A percentile compares a stretch with the other conserved stretches of the same genome.
Evolutionary conservation across 2,888 invertebrate species (phyloP).

Genomic region (Phytoseiulus persimilis): DNA sequence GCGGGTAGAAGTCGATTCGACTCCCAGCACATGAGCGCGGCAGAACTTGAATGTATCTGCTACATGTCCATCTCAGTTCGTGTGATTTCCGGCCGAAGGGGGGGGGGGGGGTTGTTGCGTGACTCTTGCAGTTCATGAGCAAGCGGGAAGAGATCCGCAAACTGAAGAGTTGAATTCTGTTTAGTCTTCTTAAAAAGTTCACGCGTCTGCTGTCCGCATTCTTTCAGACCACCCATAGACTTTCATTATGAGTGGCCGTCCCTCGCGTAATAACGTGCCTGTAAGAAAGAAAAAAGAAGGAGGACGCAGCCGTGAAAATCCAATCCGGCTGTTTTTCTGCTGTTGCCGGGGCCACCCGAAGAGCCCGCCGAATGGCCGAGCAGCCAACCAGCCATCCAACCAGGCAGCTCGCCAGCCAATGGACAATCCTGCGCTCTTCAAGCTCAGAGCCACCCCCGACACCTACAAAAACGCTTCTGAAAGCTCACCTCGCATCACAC

Average conservation of each 20-base stretch:
- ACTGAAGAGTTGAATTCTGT: neutral
- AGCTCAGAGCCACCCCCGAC: neutral
- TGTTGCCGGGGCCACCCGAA: constrained; percentile 18
- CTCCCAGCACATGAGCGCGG: too few species aligned
- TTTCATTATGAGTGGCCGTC: constrained; percentile 5
- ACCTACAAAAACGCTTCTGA: neutral
- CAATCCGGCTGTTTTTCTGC: constrained; percentile 12
- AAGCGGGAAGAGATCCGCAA: neutral
- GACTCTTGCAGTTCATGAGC: neutral
- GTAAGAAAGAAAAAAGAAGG: neutral
- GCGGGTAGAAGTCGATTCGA: too few species aligned
- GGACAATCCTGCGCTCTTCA: neutral
- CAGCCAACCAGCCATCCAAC: neutral
- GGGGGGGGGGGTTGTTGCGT: too few species aligned
- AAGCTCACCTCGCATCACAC: neutral
- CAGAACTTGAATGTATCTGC: too few species aligned
- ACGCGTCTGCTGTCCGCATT: neutral
- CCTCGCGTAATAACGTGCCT: constrained; percentile 5
- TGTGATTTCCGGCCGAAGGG: too few species aligned
- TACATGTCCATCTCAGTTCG: too few species aligned
- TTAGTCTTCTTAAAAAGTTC: neutral
- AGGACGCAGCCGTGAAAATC: constrained; percentile 16
- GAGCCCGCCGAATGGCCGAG: neutral
- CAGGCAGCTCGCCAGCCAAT: neutral
- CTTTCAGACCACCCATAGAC: neutral